A percentile compares a stretch with the other conserved stretches of the same genome.
These are phyloP conservation scores for Tragelaphus oryx DNA, from an alignment of 2,797 vertebrate genomes.

Conservation along the genomic window DNA sequence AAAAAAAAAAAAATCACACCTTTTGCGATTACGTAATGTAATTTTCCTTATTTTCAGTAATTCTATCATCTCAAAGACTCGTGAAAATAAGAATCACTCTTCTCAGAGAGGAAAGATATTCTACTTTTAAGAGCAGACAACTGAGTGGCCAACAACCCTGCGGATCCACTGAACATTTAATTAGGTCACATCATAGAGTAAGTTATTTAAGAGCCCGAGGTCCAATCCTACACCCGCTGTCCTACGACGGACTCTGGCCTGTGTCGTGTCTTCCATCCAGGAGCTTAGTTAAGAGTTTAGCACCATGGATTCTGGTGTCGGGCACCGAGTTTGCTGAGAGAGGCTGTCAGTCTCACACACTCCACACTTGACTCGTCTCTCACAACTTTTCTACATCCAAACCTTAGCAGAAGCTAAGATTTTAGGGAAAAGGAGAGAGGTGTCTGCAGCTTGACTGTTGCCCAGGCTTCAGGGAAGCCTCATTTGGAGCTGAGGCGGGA, in stretches of 20 bases:
- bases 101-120: background rate
- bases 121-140: background rate
- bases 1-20: no score
- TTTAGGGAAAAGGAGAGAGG: background rate
- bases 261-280: background rate
- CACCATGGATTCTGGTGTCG: background rate
- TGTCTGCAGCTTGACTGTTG: background rate
- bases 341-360: background rate
- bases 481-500: background rate
- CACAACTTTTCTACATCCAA: background rate
- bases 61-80: conserved; percentile 11
- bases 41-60: background rate
- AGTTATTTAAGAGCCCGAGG: background rate
- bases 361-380: background rate
- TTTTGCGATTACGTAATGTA: background rate
- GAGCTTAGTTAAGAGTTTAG: background rate
- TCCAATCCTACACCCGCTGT: background rate
- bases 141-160: background rate
- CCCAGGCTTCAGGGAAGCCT: background rate
- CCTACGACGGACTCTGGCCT: background rate
- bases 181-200: no score
- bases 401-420: background rate
- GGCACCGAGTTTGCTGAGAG: background rate
- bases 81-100: background rate
- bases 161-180: background rate